A percentile compares a stretch with the other conserved stretches of the same genome.
Evolutionary conservation across 2,113 vertebrate genomes (phyloP).

Genomic region (Archocentrus centrarchus): DNA sequence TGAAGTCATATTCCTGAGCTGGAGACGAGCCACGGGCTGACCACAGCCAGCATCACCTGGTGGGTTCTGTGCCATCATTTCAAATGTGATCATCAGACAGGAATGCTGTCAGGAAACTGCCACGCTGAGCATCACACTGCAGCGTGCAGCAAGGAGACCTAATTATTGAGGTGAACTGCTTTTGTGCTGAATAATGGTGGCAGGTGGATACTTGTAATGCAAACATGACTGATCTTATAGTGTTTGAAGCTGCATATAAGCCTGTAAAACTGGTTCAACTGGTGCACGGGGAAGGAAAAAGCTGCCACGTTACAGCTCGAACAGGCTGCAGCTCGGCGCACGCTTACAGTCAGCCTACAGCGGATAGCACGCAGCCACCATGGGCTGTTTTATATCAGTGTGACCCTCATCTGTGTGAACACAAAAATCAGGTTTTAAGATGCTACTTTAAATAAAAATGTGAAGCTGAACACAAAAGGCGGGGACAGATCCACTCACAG

Average conservation of each 20-base stretch:
- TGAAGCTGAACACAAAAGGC: too few species aligned
- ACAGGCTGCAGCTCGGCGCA: not conserved
- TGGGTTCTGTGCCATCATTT: not conserved
- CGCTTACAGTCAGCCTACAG: not conserved
- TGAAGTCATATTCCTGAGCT: not conserved
- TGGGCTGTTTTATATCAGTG: not conserved
- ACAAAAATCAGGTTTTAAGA: not conserved
- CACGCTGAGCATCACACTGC: not conserved
- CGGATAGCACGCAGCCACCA: too few species aligned
- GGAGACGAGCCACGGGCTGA: not conserved
- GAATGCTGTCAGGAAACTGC: conserved; percentile 32
- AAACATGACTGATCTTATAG: not conserved
- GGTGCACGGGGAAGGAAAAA: not conserved
- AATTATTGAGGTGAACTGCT: not conserved
- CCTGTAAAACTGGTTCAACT: conserved; percentile 40
- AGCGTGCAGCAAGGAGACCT: not conserved
- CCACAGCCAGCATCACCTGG: not conserved
- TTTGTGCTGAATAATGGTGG: not conserved
- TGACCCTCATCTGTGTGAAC: not conserved
- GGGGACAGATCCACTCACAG: conserved; percentile 87
- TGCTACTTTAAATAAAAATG: too few species aligned
- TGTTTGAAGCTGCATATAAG: not conserved
- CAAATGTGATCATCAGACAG: not conserved
- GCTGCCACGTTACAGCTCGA: not conserved
- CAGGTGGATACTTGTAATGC: not conserved